Evolutionary conservation across 2,113 vertebrate genomes (phyloP), one percentile per base, ranked within the genome.

Genomic region (Xyrauchen texanus): DNA sequence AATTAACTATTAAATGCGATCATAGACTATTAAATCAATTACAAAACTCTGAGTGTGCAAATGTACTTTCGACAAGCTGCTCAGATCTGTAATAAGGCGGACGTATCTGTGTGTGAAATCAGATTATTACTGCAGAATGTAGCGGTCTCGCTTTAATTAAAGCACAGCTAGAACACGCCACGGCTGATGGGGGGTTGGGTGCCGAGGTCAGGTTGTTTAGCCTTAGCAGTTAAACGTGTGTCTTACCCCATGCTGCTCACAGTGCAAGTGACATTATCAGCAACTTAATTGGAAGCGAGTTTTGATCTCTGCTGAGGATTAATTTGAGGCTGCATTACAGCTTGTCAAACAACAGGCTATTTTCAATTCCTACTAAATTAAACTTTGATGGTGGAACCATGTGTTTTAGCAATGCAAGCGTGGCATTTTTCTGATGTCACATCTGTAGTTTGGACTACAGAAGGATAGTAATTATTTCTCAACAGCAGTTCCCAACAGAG

Each of bases 321-420:
- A 88, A 89, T 89, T 73, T 58, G 78, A 86, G 86, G 80, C 66
- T 77, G 72, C 84, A 89, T 90, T 89, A 88, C 87, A 87, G 82
- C 85, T 88, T 87, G 86, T 89, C 88, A 88, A 88, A 89, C 88
- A 88, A 89, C 82, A 84, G 66, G 86, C 80, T 84, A 83, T 91
- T 92, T 86, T 89, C 80, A 84, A 81, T 81, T 81, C 81, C 79
- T 73, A 65, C 44, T 9, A 66, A 57, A 78, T 57, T 70, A 79
- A 81, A 76, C 78, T 65, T 63, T 63, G 72, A 61, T 57, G 79
- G 7, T n/a, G 16, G 7, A 55, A 70, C 70, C 63, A 51, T 16
- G 52, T 12, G 45, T 72, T 79, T 66, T 79, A 70, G 47, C 61
- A 76, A 71, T 55, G 58, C 16, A 66, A 65, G 34, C 12, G 44